Evolutionary conservation across 2,797 vertebrate species (phyloP), one percentile per base, ranked within the genome.

Genomic region (Gymnodraco acuticeps): DNA sequence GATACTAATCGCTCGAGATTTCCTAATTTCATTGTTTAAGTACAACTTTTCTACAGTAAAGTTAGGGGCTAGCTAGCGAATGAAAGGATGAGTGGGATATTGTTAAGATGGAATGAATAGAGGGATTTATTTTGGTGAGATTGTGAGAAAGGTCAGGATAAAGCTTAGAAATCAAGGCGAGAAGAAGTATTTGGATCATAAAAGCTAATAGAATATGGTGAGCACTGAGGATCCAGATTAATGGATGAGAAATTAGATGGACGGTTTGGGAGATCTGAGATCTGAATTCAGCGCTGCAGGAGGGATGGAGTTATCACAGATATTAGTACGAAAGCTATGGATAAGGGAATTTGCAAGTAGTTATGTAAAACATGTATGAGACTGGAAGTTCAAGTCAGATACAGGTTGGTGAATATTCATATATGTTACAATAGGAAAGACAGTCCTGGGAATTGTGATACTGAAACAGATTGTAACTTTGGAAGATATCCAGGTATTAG

Each of bases 171-270:
- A 53, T 12, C 46, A 2, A 27, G 19, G 15, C 27, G 27, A 58
- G 27, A 76, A 77, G 68, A 55, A 63, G 27, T 61, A 38, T 61
- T 75, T 62, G 60, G 51, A 42, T 75, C 58, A 82, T 67, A 46
- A 70, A 62, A 51, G 14, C 48, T 66, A 62, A 67, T 8, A 46
- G 31, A 72, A 74, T 78, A 20, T 50, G 56, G 16, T 68, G 17
- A 60, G 63, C 14, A 45, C 12, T 45, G 47, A 50, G 61, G 54
- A 54, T 65, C 17, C 3, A 11, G 77, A 77, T 85, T 73, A 78
- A 78, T 23, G 61, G 58, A 64, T 59, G 23, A 68, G 56, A 70
- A 56, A 1, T 11, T 20, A 76, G 69, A 73, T 0, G n/a, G 62
- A 58, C 17, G 43, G 62, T 71, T 71, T 59, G 59, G 31, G 46